Conservation (phyloP, 37 sponge, comb jelly and placozoan species). For the Cliona cf. orientalis region DNA sequence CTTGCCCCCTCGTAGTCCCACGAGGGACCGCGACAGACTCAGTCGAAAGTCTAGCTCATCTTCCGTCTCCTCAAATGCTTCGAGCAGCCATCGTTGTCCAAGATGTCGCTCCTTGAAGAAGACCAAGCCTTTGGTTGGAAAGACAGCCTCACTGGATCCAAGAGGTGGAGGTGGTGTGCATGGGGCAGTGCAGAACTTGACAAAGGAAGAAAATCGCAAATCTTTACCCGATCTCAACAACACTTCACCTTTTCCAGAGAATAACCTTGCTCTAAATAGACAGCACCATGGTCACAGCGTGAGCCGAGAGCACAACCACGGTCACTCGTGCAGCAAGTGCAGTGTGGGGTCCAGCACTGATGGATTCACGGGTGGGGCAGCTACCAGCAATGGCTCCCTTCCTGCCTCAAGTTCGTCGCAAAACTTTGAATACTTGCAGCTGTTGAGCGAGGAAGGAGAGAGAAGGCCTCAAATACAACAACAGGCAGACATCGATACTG, state of each 20-base stretch:
- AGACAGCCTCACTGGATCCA: constrained; percentile 42
- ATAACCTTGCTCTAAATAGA: constrained; percentile 5
- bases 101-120: constrained; percentile 14
- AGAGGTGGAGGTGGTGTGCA: too few relatives aligned
- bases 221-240: constrained; percentile 53
- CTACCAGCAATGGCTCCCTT: constrained; percentile 2
- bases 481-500: neutral
- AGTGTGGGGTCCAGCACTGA: neutral
- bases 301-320: neutral
- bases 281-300: constrained; percentile 1
- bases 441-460: constrained; percentile 18
- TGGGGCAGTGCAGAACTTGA: neutral
- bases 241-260: neutral
- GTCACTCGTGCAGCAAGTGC: constrained; percentile 29
- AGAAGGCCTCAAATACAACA: neutral
- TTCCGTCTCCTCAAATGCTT: constrained; percentile 19
- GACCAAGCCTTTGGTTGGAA: constrained; percentile 16
- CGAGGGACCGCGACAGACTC: constrained; percentile 38
- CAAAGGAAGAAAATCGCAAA: constrained; percentile 7
- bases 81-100: constrained; percentile 20
- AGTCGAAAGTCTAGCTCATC: constrained; percentile 7
- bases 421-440: constrained; percentile 15
- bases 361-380: neutral
- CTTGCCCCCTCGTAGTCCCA: constrained; percentile 49
- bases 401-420: neutral